Evolutionary conservation across 2,888 invertebrate species (phyloP).

Genomic region (Microctonus brassicae): DNA sequence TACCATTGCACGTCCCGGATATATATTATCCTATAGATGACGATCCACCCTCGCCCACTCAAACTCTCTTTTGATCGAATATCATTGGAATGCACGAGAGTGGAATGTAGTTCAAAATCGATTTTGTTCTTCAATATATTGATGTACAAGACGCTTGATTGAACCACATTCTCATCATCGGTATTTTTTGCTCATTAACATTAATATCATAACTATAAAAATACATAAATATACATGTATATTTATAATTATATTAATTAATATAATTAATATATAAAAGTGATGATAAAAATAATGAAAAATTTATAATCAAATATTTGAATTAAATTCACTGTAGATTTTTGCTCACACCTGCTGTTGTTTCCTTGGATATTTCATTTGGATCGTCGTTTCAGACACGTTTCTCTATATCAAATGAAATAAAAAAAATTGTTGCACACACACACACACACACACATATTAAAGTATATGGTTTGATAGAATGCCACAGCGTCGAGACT

Average conservation of each 20-base stretch:
- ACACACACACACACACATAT: background rate
- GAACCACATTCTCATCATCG: slow-evolving; percentile 15
- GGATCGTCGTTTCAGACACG: background rate
- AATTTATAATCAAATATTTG: too few species aligned
- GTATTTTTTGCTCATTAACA: background rate
- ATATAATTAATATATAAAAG: too few species aligned
- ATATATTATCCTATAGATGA: background rate
- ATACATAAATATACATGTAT: background rate
- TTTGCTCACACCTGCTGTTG: background rate
- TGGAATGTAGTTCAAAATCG: slow-evolving; percentile 19
- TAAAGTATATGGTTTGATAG: background rate
- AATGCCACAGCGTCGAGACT: background rate
- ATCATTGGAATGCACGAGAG: slow-evolving; percentile 23
- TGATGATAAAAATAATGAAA: too few species aligned
- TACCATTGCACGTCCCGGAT: background rate
- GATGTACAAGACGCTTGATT: slow-evolving; percentile 14
- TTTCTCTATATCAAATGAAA: background rate
- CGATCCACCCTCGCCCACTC: too few species aligned
- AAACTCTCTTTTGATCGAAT: slow-evolving; percentile 19
- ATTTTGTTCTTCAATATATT: background rate
- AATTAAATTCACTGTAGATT: background rate
- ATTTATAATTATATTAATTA: too few species aligned
- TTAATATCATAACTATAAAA: too few species aligned
- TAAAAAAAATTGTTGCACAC: background rate
- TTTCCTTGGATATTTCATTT: background rate